phyloP scores from a whole-genome alignment of 2,888 invertebrate species.

The Machimus rusticus region DNA sequence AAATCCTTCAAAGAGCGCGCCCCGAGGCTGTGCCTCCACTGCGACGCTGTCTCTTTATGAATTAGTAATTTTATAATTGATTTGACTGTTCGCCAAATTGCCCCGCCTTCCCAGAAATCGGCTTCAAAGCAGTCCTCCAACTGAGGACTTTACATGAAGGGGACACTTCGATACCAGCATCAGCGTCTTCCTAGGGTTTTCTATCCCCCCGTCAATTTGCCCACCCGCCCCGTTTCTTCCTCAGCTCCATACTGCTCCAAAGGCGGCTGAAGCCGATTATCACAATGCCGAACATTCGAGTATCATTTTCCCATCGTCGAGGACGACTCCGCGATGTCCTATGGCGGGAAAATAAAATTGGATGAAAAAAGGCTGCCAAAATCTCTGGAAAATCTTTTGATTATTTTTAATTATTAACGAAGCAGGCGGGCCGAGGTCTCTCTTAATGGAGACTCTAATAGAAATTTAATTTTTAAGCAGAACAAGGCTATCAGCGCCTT shows the following conservation, averaged over 20 bases:
- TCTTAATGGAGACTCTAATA: conserved; percentile 40
- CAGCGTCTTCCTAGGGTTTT: not conserved
- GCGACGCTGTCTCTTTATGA: conserved; percentile 45
- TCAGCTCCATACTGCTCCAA: not conserved
- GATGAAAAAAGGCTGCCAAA: conserved; percentile 32
- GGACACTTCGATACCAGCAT: not conserved
- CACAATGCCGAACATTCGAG: conserved; percentile 11
- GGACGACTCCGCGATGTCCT: not conserved
- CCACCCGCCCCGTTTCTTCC: not conserved
- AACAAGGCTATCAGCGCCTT: not conserved
- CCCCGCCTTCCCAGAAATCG: not conserved
- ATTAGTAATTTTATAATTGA: conserved; percentile 50
- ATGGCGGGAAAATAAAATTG: conserved; percentile 27
- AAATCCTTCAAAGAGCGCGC: not conserved
- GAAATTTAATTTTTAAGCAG: conserved; percentile 45
- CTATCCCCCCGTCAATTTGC: not conserved
- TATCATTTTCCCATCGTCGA: conserved; percentile 16
- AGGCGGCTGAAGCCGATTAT: conserved; percentile 22
- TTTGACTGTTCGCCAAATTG: conserved; percentile 41
- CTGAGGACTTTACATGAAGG: not conserved
- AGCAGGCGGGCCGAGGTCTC: not conserved
- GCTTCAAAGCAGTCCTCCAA: not conserved
- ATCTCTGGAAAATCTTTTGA: conserved; percentile 26
- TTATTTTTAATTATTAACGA: conserved; percentile 40
- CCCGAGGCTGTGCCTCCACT: not conserved